These are phyloP conservation scores for Myotis lucifugus DNA, from an alignment of 2,113 vertebrate species.

Conservation along the genomic window DNA sequence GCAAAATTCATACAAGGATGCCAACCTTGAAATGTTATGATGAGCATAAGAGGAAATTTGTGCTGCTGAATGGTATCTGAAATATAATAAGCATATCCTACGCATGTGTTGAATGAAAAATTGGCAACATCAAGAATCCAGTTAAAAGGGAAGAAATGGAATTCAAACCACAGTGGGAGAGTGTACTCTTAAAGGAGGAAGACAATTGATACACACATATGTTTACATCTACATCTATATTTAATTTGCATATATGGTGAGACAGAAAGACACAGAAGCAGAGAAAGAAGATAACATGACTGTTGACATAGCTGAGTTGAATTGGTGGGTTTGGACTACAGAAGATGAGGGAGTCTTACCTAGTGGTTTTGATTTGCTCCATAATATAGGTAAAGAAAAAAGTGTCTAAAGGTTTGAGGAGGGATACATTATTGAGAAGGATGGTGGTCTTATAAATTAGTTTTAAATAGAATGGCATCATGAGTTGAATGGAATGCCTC, in stretches of 20 bases:
- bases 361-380: not conserved
- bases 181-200: not conserved
- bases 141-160: not conserved
- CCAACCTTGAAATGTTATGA: not conserved
- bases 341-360: not conserved
- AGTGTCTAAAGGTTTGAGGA: not conserved
- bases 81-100: not conserved
- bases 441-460: not conserved
- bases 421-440: not conserved
- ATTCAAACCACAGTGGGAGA: not conserved
- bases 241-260: not conserved
- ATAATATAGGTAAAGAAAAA: not conserved
- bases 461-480: not conserved
- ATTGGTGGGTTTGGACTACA: not conserved
- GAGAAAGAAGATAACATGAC: not conserved
- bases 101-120: slow-evolving; percentile 6
- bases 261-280: not conserved
- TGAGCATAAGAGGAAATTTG: not conserved
- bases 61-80: not conserved
- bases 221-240: not conserved
- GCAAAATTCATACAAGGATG: slow-evolving; percentile 17
- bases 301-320: not conserved
- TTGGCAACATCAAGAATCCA: not conserved
- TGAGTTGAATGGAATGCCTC: not conserved
- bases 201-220: not conserved